Evolutionary conservation across 2,797 vertebrate genomes (phyloP).

Genomic region (Protosalanx chinensis): DNA sequence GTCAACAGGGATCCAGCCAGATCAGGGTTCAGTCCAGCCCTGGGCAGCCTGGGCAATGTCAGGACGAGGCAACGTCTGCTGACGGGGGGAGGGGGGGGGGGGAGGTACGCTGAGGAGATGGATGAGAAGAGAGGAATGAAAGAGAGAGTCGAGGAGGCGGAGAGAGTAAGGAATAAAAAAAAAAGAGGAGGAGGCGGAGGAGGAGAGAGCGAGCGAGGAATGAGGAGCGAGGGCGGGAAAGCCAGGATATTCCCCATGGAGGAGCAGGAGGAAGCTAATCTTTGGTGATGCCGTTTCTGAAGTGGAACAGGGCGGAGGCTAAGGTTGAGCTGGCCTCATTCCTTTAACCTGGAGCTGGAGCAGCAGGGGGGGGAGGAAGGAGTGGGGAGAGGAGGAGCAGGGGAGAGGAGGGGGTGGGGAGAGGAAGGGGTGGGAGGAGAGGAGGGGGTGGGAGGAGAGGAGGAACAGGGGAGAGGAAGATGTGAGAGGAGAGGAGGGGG

Average conservation of each 20-base stretch:
- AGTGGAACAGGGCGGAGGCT: slow-evolving; percentile 2
- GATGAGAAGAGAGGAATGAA: neutral
- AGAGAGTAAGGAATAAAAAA: neutral
- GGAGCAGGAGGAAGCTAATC: neutral
- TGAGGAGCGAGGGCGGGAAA: neutral
- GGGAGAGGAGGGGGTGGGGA: neutral
- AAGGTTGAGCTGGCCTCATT: slow-evolving; percentile 23
- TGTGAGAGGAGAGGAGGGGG: too few relatives aligned
- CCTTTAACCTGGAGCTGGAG: slow-evolving; percentile 4
- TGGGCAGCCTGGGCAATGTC: neutral
- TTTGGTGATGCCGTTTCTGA: neutral
- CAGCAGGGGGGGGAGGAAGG: neutral
- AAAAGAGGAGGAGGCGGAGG: neutral
- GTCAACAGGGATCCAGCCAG: neutral
- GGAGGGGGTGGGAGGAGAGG: slow-evolving; percentile 5
- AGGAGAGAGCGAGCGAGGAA: neutral
- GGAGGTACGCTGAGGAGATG: neutral
- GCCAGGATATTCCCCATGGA: neutral
- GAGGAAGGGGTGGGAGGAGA: neutral
- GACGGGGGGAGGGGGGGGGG: neutral
- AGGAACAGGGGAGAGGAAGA: too few relatives aligned
- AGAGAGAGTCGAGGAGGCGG: neutral
- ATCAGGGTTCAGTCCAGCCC: neutral
- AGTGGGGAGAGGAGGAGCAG: neutral
- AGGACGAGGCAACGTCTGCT: slow-evolving; percentile 12